Conservation (phyloP, 2,113 vertebrate species). For the Dasyornis broadbenti region DNA sequence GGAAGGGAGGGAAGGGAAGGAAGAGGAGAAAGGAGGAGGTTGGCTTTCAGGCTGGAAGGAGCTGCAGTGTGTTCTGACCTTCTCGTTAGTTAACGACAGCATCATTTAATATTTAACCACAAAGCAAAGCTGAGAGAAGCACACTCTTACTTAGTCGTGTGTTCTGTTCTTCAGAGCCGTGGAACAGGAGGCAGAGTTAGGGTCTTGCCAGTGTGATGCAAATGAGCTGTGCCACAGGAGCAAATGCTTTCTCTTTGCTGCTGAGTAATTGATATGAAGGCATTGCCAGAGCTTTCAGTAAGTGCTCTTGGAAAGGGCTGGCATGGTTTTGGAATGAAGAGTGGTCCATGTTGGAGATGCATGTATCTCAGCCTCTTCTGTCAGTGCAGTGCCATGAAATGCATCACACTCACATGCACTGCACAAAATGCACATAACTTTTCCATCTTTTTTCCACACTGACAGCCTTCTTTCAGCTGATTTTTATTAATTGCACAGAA, state of each 20-base stretch:
- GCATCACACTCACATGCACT: neutral
- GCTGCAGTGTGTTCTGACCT: slow-evolving; percentile 26
- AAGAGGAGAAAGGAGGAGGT: neutral
- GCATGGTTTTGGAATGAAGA: neutral
- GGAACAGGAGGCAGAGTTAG: neutral
- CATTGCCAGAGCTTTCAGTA: neutral
- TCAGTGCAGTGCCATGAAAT: neutral
- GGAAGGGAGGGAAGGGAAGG: neutral
- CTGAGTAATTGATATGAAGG: neutral
- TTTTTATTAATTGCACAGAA: slow-evolving; percentile 22
- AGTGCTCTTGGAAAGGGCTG: neutral
- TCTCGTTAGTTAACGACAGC: neutral
- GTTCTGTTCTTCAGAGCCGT: neutral
- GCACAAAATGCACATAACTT: neutral
- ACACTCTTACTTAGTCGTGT: neutral
- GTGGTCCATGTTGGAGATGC: neutral
- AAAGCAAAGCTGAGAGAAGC: neutral
- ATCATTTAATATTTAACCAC: slow-evolving; percentile 30
- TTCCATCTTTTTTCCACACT: neutral
- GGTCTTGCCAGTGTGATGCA: neutral
- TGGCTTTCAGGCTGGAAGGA: slow-evolving; percentile 7
- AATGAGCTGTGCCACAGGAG: neutral
- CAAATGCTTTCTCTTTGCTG: slow-evolving; percentile 23
- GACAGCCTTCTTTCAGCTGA: slow-evolving; percentile 35
- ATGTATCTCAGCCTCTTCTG: neutral